Percentiles rank a stretch among this genome's conserved stretches.
These are phyloP conservation scores for Eudiplozoon nipponicum DNA, from an alignment of 2,888 invertebrate genomes.

Conservation along the genomic window DNA sequence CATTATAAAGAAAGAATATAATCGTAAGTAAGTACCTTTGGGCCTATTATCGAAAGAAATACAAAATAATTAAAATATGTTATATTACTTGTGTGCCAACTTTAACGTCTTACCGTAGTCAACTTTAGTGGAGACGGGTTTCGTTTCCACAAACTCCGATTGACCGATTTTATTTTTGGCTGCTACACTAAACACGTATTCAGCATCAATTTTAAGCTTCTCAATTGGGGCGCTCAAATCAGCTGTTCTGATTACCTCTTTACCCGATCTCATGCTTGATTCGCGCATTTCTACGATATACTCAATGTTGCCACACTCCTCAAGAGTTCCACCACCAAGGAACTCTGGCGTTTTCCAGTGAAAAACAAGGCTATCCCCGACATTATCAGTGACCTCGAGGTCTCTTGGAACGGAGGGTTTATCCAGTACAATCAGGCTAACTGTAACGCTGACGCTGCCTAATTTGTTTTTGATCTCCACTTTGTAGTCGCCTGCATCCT, in stretches of 20 bases:
- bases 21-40: no score
- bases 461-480: constrained; percentile 34
- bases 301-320: no score
- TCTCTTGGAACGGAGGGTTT: constrained; percentile 8
- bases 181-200: constrained; percentile 48
- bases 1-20: no score
- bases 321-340: no score
- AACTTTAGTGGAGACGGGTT: constrained; percentile 1
- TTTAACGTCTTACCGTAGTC: constrained; percentile 1
- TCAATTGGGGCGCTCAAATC: constrained; percentile 32
- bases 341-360: no score
- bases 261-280: not conserved
- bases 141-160: constrained; percentile 42
- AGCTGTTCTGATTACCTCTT: not conserved
- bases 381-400: constrained; percentile 5
- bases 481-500: constrained; percentile 8
- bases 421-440: constrained; percentile 12
- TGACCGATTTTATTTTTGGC: constrained; percentile 47
- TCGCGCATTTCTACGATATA: no score
- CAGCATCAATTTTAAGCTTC: constrained; percentile 40
- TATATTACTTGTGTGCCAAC: no score
- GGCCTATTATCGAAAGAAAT: no score
- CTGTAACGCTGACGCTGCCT: constrained; percentile 31
- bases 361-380: no score
- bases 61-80: no score